Conservation (phyloP, 1,140 invertebrate genomes). For the Brachionus paranguensis region DNA sequence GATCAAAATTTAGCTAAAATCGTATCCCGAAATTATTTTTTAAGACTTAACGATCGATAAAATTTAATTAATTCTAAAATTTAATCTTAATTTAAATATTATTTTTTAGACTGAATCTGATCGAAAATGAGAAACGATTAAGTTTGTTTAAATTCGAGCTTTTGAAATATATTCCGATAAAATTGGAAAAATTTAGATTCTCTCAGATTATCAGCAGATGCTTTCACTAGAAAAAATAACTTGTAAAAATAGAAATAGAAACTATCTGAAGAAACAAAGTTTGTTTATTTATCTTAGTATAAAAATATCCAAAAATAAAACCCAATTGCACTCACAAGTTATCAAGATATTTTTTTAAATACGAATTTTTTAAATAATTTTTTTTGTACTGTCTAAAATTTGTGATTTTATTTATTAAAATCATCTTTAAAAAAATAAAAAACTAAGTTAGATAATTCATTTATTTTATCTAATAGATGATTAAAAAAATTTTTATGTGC, state of each 20-base stretch:
- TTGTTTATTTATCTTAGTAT: not conserved
- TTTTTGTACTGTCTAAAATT: not conserved
- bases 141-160: not conserved
- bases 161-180: not conserved
- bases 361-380: not conserved
- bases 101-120: not conserved
- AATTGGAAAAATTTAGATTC: not conserved
- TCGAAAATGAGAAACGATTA: not conserved
- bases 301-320: not conserved
- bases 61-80: not conserved
- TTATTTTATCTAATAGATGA: too few relatives aligned
- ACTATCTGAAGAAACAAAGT: not conserved
- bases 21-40: not conserved
- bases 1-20: too few relatives aligned
- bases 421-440: not conserved
- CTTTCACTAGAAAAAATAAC: not conserved
- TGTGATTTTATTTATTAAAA: not conserved
- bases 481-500: too few relatives aligned
- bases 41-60: not conserved
- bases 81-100: not conserved
- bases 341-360: not conserved
- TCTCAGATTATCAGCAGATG: not conserved
- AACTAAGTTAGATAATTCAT: too few relatives aligned
- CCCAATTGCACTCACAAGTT: not conserved
- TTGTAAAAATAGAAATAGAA: not conserved